A percentile compares a stretch with the other conserved stretches of the same genome.
phyloP scores from a whole-genome alignment of 2,113 vertebrate species.

The Chaetodon trifascialis region DNA sequence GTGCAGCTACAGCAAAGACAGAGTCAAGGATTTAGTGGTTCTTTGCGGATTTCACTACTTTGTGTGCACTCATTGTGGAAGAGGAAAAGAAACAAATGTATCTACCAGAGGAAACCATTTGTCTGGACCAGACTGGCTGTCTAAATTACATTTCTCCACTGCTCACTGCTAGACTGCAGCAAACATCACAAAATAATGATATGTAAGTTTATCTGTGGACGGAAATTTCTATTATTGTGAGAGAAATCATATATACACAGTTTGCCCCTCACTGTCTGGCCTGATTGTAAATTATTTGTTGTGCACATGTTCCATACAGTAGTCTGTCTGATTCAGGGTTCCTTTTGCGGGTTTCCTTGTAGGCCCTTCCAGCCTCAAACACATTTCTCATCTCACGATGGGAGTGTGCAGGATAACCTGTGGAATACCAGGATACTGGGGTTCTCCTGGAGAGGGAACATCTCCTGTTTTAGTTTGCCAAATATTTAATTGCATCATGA shows the following conservation, averaged over 20 bases:
- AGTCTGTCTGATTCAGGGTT: constrained; percentile 13
- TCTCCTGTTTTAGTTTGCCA: constrained; percentile 44
- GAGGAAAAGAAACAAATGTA: not conserved
- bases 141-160: constrained; percentile 18
- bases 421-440: constrained; percentile 32
- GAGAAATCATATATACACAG: constrained; percentile 1
- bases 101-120: not conserved
- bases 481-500: constrained; percentile 73
- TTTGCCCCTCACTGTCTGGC: constrained; percentile 2
- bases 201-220: constrained; percentile 25
- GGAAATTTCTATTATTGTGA: constrained; percentile 21
- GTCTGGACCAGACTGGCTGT: constrained; percentile 11
- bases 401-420: not conserved
- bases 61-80: not conserved
- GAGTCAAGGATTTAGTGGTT: not conserved
- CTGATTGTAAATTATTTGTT: constrained; percentile 28
- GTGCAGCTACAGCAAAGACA: not conserved
- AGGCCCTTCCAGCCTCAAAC: constrained; percentile 14
- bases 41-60: not conserved
- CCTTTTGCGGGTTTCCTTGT: constrained; percentile 23
- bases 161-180: not conserved
- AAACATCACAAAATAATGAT: constrained; percentile 39
- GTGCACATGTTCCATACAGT: constrained; percentile 34
- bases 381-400: constrained; percentile 31
- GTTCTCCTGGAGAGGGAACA: constrained; percentile 52